These are phyloP conservation scores for Sphaeridia pumilis DNA, from an alignment of 2,888 invertebrate species.

Conservation along the genomic window DNA sequence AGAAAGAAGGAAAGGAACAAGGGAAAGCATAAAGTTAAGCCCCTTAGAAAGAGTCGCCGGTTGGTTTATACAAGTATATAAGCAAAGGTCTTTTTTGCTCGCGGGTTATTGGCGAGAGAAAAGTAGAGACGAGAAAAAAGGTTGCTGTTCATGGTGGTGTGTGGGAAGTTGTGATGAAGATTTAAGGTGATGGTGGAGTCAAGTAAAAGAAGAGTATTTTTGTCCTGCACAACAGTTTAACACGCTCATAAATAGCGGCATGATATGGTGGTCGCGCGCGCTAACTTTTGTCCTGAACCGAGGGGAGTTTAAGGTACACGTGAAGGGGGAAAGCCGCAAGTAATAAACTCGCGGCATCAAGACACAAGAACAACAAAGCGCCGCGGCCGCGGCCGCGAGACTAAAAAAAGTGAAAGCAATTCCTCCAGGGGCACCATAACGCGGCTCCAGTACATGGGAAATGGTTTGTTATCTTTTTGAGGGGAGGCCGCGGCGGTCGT, in stretches of 20 bases:
- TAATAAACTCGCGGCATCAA: neutral
- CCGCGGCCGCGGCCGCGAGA: too few species aligned
- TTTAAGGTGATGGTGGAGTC: neutral
- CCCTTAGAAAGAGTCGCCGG: too few species aligned
- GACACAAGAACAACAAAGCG: neutral
- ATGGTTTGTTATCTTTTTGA: neutral
- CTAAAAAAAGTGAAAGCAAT: too few species aligned
- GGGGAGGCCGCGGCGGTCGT: neutral
- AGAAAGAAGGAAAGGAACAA: too few species aligned
- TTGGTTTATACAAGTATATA: too few species aligned
- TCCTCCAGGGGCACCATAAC: too few species aligned
- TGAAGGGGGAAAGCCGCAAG: neutral
- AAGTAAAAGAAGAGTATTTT: neutral
- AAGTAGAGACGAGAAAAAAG: constrained; percentile 9
- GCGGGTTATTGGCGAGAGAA: neutral
- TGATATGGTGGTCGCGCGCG: constrained; percentile 1
- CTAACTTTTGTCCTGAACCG: too few species aligned
- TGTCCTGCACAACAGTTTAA: neutral
- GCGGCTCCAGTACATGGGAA: too few species aligned
- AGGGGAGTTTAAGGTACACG: too few species aligned
- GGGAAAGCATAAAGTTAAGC: too few species aligned
- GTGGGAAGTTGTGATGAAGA: neutral
- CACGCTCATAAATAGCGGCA: constrained; percentile 1
- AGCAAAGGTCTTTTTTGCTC: too few species aligned
- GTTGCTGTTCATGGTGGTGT: neutral